phyloP scores from a whole-genome alignment of 2,888 invertebrate species.

The Schizaphis graminum region DNA sequence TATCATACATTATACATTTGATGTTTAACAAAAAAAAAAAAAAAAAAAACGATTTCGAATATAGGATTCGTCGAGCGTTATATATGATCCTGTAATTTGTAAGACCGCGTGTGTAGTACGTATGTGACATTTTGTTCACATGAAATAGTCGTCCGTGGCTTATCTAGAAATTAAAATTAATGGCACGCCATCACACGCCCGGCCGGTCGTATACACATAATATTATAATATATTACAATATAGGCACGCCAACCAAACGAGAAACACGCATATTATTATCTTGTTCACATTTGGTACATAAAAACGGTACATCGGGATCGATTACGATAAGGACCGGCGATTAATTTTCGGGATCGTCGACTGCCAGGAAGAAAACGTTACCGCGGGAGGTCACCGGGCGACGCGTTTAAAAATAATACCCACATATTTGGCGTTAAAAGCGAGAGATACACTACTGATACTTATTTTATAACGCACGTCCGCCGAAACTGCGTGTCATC shows the following conservation, averaged over 20 bases:
- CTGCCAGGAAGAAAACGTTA: not conserved
- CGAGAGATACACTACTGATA: no score
- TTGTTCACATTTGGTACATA: not conserved
- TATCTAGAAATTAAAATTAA: constrained; percentile 9
- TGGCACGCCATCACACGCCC: not conserved
- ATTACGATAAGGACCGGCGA: not conserved
- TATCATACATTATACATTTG: not conserved
- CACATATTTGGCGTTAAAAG: no score
- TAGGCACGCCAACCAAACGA: not conserved
- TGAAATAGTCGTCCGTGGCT: not conserved
- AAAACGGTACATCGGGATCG: not conserved
- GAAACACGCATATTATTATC: not conserved
- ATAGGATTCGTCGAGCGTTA: not conserved
- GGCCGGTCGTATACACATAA: not conserved
- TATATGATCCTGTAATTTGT: not conserved
- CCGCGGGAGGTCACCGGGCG: not conserved
- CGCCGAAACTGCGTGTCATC: not conserved
- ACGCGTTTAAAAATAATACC: no score
- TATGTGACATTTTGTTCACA: not conserved
- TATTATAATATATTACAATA: not conserved
- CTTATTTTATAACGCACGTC: not conserved
- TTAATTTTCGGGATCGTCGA: constrained; percentile 6
- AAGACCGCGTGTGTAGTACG: not conserved
- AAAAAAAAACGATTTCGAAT: not conserved
- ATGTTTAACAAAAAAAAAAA: not conserved